These are phyloP conservation scores for Apogon hyalosoma DNA, from an alignment of 2,797 vertebrate genomes.

Conservation along the genomic window DNA sequence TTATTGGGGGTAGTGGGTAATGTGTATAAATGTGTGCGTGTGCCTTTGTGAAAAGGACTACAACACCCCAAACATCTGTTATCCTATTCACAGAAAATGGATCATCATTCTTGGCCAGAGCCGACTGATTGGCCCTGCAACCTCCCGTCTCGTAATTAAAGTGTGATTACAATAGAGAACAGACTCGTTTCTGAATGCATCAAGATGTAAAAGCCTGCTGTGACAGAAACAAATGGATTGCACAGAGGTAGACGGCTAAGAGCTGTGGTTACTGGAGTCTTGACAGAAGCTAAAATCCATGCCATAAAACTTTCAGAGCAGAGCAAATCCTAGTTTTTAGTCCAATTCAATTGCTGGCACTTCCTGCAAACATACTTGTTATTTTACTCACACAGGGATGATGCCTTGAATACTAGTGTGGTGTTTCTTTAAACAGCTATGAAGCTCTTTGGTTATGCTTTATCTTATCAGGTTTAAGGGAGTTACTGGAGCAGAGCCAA, in stretches of 20 bases:
- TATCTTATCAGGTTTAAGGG: slow-evolving; percentile 13
- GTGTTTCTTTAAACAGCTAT: slow-evolving; percentile 16
- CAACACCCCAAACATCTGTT: slow-evolving; percentile 73
- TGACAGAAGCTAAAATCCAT: slow-evolving; percentile 40
- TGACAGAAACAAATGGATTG: slow-evolving; percentile 55
- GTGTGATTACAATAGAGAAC: slow-evolving; percentile 53
- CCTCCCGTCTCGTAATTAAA: slow-evolving; percentile 53
- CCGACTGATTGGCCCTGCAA: slow-evolving; percentile 43
- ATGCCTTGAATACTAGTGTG: slow-evolving; percentile 8
- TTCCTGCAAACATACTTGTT: slow-evolving; percentile 25
- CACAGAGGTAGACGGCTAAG: slow-evolving; percentile 35
- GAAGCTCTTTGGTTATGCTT: slow-evolving; percentile 11
- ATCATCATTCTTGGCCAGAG: slow-evolving; percentile 35
- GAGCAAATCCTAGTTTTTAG: slow-evolving; percentile 49
- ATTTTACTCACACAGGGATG: slow-evolving; percentile 25
- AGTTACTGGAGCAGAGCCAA: slow-evolving; percentile 26
- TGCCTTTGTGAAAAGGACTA: slow-evolving; percentile 34
- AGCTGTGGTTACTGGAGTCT: slow-evolving; percentile 41
- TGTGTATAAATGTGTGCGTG: slow-evolving; percentile 14
- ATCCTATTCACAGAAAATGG: slow-evolving; percentile 52
- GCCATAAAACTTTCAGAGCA: slow-evolving; percentile 55
- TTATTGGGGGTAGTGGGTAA: slow-evolving; percentile 39
- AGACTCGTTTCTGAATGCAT: slow-evolving; percentile 27
- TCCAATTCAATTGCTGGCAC: slow-evolving; percentile 20
- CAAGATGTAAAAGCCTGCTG: slow-evolving; percentile 33